Conservation (phyloP, 2,113 vertebrate genomes). For the Columba janthina region DNA sequence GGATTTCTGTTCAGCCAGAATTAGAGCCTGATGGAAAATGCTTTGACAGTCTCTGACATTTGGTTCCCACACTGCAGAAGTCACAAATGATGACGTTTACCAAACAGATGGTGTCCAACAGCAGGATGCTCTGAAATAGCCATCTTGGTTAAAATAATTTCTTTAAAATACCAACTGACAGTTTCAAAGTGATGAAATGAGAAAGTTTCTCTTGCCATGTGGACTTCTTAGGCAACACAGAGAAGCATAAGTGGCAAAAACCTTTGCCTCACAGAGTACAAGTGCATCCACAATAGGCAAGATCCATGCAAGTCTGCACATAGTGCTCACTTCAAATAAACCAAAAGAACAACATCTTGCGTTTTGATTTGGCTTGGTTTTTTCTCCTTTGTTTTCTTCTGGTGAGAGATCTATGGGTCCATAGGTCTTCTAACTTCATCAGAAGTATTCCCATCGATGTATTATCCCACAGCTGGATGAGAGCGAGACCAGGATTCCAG, state of each 20-base stretch:
- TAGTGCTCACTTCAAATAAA: not conserved
- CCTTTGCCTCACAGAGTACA: not conserved
- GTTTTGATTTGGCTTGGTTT: too few relatives aligned
- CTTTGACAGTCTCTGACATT: conserved; percentile 60
- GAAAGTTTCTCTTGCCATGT: not conserved
- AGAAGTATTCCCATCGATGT: not conserved
- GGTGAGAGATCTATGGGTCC: not conserved
- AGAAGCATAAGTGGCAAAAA: not conserved
- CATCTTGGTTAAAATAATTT: conserved; percentile 42
- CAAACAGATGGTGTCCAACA: conserved; percentile 65
- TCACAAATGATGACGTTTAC: conserved; percentile 47
- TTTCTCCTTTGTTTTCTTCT: not conserved
- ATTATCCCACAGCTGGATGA: not conserved
- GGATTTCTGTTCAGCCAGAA: conserved; percentile 36
- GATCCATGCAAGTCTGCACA: not conserved
- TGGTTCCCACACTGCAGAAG: conserved; percentile 61
- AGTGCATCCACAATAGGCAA: not conserved
- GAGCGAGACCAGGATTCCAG: not conserved
- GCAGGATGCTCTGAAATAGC: conserved; percentile 60
- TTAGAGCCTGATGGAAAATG: conserved; percentile 21
- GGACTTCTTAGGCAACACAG: not conserved
- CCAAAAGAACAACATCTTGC: not conserved
- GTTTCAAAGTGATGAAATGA: conserved; percentile 12
- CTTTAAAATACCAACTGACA: conserved; percentile 34
- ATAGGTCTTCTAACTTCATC: not conserved